phyloP scores from a whole-genome alignment of 2,888 invertebrate species.

The Calliphora vomitoria region DNA sequence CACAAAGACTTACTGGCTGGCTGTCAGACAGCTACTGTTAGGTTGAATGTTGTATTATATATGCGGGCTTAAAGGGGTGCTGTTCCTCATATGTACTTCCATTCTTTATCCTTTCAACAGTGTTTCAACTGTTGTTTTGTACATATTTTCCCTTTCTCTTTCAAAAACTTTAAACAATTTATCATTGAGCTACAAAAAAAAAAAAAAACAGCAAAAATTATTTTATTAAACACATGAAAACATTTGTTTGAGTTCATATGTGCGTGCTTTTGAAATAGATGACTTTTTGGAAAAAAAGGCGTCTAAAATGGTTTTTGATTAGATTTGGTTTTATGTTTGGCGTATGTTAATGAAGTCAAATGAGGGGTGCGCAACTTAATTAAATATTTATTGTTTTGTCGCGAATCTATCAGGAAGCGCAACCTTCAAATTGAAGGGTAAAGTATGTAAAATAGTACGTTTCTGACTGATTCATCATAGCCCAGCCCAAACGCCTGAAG shows the following conservation, averaged over 20 bases:
- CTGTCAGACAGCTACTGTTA: background rate
- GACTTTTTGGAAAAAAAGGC: slow-evolving; percentile 50
- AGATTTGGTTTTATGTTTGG: slow-evolving; percentile 55
- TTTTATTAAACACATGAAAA: slow-evolving; percentile 25
- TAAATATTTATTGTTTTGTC: slow-evolving; percentile 61
- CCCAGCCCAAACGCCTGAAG: no score
- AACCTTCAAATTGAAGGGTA: slow-evolving; percentile 27
- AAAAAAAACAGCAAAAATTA: background rate
- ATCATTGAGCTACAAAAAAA: slow-evolving; percentile 12
- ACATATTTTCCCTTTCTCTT: slow-evolving; percentile 1
- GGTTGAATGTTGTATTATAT: slow-evolving; percentile 17
- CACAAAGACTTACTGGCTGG: slow-evolving; percentile 32
- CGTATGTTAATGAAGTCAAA: slow-evolving; percentile 57
- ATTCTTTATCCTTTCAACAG: slow-evolving; percentile 30
- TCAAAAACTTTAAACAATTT: slow-evolving; percentile 1
- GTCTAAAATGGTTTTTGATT: slow-evolving; percentile 68
- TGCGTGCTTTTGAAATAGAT: slow-evolving; percentile 17
- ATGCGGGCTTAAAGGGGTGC: slow-evolving; percentile 33
- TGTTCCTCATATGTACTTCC: slow-evolving; percentile 27
- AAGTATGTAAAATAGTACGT: no score
- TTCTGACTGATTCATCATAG: no score
- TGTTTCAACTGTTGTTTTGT: slow-evolving; percentile 2
- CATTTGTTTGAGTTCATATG: background rate
- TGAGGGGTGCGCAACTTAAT: slow-evolving; percentile 60
- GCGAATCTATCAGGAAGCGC: background rate